phyloP scores from a whole-genome alignment of 2,888 invertebrate species.

The Volucella inanis region DNA sequence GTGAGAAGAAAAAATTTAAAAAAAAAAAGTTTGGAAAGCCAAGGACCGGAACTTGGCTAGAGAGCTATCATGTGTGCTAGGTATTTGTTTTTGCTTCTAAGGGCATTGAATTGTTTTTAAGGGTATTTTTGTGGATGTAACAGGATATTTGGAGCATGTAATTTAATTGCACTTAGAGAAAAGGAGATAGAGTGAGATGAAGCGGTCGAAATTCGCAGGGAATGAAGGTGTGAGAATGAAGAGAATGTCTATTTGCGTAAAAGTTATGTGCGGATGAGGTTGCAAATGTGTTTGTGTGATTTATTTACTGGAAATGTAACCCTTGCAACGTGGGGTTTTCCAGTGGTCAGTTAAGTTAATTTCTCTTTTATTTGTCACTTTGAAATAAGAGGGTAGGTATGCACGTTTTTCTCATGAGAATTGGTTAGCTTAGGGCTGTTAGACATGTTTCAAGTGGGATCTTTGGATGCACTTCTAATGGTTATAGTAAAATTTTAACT shows the following conservation, averaged over 20 bases:
- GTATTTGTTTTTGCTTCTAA: conserved; percentile 58
- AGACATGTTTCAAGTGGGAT: too few relatives aligned
- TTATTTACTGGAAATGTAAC: conserved; percentile 44
- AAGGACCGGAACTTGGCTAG: conserved; percentile 74
- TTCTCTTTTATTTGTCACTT: conserved; percentile 5
- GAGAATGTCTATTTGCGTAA: conserved; percentile 9
- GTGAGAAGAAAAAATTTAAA: conserved; percentile 10
- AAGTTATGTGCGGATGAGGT: conserved; percentile 39
- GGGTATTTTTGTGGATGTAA: conserved; percentile 71
- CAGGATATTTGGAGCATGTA: conserved; percentile 74
- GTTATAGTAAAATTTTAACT: too few relatives aligned
- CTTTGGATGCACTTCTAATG: too few relatives aligned
- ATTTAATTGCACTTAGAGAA: conserved; percentile 69
- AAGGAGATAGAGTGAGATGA: conserved; percentile 11
- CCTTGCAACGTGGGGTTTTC: conserved; percentile 22
- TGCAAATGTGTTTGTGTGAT: conserved; percentile 56
- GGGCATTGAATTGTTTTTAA: conserved; percentile 58
- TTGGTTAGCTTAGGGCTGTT: too few relatives aligned
- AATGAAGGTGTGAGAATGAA: not conserved
- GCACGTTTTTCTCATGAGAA: too few relatives aligned
- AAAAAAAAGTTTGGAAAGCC: conserved; percentile 67
- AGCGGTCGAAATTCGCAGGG: not conserved
- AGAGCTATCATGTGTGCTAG: conserved; percentile 68
- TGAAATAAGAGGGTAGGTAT: too few relatives aligned
- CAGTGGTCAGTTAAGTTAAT: conserved; percentile 31